These are phyloP conservation scores for Siphonodentalium dalli DNA, from an alignment of 2,888 invertebrate genomes.

Conservation along the genomic window DNA sequence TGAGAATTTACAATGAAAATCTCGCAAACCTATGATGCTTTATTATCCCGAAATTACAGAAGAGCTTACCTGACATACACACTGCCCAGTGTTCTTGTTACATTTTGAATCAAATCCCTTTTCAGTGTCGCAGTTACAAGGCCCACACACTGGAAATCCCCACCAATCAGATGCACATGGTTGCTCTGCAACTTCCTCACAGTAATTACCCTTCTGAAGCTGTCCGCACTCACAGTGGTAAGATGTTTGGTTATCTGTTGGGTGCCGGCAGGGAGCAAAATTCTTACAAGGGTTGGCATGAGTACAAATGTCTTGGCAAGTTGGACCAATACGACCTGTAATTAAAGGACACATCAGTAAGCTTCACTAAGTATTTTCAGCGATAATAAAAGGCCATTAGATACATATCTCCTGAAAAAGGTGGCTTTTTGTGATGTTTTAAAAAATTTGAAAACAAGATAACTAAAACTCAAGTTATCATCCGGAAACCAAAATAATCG, in stretches of 20 bases:
- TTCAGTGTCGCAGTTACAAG: conserved; percentile 84
- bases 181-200: conserved; percentile 57
- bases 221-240: conserved; percentile 85
- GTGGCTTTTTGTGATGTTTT: too few species aligned
- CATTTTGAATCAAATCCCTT: conserved; percentile 91
- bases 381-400: too few species aligned
- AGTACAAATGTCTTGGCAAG: conserved; percentile 83
- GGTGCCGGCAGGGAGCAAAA: conserved; percentile 73
- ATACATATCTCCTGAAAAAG: too few species aligned
- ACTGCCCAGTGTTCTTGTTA: conserved; percentile 84
- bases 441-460: too few species aligned
- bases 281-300: conserved; percentile 78
- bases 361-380: too few species aligned
- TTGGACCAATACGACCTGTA: conserved; percentile 65
- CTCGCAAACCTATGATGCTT: neutral
- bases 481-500: too few species aligned
- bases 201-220: conserved; percentile 69
- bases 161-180: conserved; percentile 92
- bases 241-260: conserved; percentile 64
- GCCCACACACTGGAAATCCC: conserved; percentile 92
- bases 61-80: conserved; percentile 80
- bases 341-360: too few species aligned
- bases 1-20: neutral
- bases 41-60: neutral
- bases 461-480: too few species aligned